Conservation (phyloP, 2,797 vertebrate species). For the Thalassophryne amazonica region DNA sequence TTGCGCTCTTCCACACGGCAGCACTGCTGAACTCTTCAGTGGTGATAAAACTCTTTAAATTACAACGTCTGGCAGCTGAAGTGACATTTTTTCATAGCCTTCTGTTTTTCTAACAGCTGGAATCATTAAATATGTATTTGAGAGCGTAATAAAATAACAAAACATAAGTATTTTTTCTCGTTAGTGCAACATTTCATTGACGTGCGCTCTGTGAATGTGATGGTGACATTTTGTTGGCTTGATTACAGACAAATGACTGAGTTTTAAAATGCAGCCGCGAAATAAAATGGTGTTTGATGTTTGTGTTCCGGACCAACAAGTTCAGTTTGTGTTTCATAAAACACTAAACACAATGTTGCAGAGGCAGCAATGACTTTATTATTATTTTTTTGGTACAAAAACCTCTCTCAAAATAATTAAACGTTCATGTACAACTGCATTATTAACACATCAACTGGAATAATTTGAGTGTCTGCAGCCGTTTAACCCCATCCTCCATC, state of each 20-base stretch:
- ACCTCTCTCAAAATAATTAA: too few relatives aligned
- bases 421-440: too few relatives aligned
- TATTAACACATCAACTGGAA: too few relatives aligned
- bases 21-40: not conserved
- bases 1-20: not conserved
- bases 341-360: not conserved
- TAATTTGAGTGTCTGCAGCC: not conserved
- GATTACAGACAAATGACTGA: not conserved
- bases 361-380: too few relatives aligned
- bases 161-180: not conserved
- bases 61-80: not conserved
- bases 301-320: not conserved
- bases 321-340: not conserved
- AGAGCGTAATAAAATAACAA: slow-evolving; percentile 14
- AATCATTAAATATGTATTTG: slow-evolving; percentile 13
- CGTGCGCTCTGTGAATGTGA: not conserved
- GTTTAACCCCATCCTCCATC: slow-evolving; percentile 2
- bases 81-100: not conserved
- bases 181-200: slow-evolving; percentile 9
- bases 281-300: not conserved
- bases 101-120: not conserved
- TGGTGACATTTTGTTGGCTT: not conserved
- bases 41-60: not conserved
- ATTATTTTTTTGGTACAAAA: too few relatives aligned
- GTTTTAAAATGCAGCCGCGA: not conserved